phyloP scores from a whole-genome alignment of 1,140 invertebrate genomes.

The Apolygus lucorum region DNA sequence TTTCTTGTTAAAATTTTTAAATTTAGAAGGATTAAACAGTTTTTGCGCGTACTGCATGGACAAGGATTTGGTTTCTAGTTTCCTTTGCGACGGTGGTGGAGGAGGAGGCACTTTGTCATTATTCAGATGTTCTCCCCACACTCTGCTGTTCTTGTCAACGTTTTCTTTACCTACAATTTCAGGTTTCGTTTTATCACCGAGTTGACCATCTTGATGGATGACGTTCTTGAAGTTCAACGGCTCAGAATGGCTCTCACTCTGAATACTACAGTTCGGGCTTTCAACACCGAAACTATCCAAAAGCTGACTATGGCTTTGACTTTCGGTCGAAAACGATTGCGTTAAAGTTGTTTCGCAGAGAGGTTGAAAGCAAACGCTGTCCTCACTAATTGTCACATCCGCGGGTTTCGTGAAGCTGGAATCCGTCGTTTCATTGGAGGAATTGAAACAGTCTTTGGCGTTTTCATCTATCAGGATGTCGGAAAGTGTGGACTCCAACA shows the following conservation, averaged over 20 bases:
- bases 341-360: slow-evolving; percentile 14
- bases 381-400: slow-evolving; percentile 14
- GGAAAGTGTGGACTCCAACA: slow-evolving; percentile 52
- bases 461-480: slow-evolving; percentile 40
- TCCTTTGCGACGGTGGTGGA: slow-evolving; percentile 15
- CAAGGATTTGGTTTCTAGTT: slow-evolving; percentile 37
- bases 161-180: neutral
- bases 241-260: neutral
- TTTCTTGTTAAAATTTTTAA: slow-evolving; percentile 57
- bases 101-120: slow-evolving; percentile 37
- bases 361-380: slow-evolving; percentile 23
- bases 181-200: neutral
- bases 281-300: neutral
- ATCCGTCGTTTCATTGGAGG: slow-evolving; percentile 8
- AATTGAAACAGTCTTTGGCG: slow-evolving; percentile 30
- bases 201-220: neutral
- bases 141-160: slow-evolving; percentile 22
- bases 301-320: neutral
- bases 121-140: slow-evolving; percentile 52
- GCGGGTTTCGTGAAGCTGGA: neutral
- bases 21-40: slow-evolving; percentile 55
- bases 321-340: neutral
- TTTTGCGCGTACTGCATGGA: slow-evolving; percentile 53
- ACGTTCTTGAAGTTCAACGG: neutral
- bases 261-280: neutral